A percentile compares a stretch with the other conserved stretches of the same genome.
Conservation (phyloP, 2,888 invertebrate species). For the Pseudococcus jackbeardsleyi region DNA sequence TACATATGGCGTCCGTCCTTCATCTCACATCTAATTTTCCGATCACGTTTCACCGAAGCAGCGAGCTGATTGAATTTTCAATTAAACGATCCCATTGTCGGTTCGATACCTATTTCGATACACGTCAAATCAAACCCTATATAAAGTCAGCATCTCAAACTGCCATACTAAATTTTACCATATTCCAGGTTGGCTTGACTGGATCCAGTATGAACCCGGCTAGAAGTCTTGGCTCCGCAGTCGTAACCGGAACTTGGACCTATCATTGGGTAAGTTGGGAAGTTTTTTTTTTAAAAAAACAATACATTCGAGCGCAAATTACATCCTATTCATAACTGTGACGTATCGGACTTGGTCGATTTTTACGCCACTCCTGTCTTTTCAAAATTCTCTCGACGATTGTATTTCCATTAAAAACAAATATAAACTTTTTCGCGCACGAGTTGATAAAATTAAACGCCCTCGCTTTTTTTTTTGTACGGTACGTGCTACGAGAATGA, state of each 20-base stretch:
- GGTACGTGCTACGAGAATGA: neutral
- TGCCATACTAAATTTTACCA: neutral
- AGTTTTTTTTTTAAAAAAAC: constrained; percentile 12
- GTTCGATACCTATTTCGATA: neutral
- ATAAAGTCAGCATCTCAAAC: neutral
- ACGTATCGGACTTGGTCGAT: neutral
- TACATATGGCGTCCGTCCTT: neutral
- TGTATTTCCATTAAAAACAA: constrained; percentile 8
- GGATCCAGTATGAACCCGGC: constrained; percentile 95
- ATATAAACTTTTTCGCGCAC: constrained; percentile 44
- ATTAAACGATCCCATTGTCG: constrained; percentile 18
- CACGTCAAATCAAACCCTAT: neutral
- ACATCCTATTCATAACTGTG: constrained; percentile 23
- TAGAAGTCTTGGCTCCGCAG: constrained; percentile 87
- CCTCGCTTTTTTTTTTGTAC: neutral
- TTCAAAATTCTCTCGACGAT: constrained; percentile 30
- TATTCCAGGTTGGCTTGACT: constrained; percentile 74
- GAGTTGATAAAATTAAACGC: constrained; percentile 2
- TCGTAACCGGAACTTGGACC: constrained; percentile 80
- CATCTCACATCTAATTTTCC: neutral
- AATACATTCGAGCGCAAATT: constrained; percentile 27
- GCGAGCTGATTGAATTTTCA: constrained; percentile 13
- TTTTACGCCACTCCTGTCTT: constrained; percentile 39
- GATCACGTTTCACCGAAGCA: constrained; percentile 15
- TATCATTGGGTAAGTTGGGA: constrained; percentile 83